Evolutionary conservation across 2,113 vertebrate genomes (phyloP).

Genomic region (Microcebus jonahi): DNA sequence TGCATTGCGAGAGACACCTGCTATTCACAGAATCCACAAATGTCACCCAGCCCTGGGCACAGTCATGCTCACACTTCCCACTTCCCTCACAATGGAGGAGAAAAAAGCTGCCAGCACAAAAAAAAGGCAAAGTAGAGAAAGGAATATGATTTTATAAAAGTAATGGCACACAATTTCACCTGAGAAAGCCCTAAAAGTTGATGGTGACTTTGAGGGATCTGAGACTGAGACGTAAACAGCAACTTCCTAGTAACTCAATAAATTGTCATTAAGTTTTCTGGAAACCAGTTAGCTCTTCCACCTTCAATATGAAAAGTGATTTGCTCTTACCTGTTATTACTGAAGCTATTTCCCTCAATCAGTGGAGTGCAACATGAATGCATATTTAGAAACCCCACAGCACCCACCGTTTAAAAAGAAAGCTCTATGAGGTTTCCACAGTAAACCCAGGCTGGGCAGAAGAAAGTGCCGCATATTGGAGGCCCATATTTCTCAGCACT

Average conservation of each 20-base stretch:
- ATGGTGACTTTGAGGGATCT: not conserved
- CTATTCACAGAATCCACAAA: not conserved
- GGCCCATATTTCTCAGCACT: not conserved
- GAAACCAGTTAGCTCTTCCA: conserved; percentile 34
- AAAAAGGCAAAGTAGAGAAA: not conserved
- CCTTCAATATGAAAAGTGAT: not conserved
- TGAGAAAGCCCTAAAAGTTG: not conserved
- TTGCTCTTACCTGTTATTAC: conserved; percentile 14
- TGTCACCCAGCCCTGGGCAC: not conserved
- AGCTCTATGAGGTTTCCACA: not conserved
- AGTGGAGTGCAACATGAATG: conserved; percentile 22
- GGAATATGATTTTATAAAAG: not conserved
- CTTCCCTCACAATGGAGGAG: accelerated
- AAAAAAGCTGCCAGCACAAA: not conserved
- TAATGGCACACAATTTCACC: not conserved
- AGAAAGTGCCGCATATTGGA: not conserved
- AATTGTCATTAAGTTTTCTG: conserved; percentile 9
- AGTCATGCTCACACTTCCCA: not conserved
- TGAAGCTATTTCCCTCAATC: conserved; percentile 18
- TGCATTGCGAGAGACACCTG: not conserved
- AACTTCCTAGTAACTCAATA: not conserved
- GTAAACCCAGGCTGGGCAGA: not conserved
- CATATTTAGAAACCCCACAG: conserved; percentile 48
- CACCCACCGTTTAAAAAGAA: conserved; percentile 29
- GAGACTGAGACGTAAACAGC: not conserved